Conservation (phyloP, 2,888 invertebrate species). For the Endomychus coccineus region DNA sequence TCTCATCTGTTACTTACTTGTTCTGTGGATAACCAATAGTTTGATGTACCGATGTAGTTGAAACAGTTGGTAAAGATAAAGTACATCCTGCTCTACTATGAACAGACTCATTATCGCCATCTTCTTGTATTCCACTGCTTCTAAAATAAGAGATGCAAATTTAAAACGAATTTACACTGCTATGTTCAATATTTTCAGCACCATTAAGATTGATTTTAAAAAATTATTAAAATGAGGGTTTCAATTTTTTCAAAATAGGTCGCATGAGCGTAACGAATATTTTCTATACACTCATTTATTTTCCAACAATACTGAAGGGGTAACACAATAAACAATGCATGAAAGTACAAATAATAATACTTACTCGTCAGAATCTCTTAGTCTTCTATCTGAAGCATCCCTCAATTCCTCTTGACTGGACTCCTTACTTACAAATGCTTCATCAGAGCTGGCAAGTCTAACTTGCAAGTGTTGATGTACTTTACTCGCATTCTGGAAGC, state of each 20-base stretch:
- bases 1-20: no score
- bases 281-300: no score
- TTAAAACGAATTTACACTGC: no score
- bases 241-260: no score
- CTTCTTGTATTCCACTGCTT: slow-evolving; percentile 52
- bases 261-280: no score
- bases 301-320: no score
- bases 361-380: slow-evolving; percentile 41
- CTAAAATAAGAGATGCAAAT: no score
- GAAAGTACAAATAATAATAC: slow-evolving; percentile 23
- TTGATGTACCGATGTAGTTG: slow-evolving; percentile 13
- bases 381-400: slow-evolving; percentile 18
- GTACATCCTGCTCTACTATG: slow-evolving; percentile 41
- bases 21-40: no score
- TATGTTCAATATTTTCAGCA: no score
- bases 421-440: slow-evolving; percentile 47
- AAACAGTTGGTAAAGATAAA: slow-evolving; percentile 43
- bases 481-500: slow-evolving; percentile 31
- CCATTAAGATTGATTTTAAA: no score
- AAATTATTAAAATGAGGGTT: no score
- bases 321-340: no score
- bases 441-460: slow-evolving; percentile 42
- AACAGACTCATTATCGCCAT: slow-evolving; percentile 46
- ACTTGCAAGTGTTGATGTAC: slow-evolving; percentile 41
- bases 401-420: slow-evolving; percentile 49